Evolutionary conservation across 2,113 vertebrate genomes (phyloP).

Genomic region (Gracilinanus agilis): DNA sequence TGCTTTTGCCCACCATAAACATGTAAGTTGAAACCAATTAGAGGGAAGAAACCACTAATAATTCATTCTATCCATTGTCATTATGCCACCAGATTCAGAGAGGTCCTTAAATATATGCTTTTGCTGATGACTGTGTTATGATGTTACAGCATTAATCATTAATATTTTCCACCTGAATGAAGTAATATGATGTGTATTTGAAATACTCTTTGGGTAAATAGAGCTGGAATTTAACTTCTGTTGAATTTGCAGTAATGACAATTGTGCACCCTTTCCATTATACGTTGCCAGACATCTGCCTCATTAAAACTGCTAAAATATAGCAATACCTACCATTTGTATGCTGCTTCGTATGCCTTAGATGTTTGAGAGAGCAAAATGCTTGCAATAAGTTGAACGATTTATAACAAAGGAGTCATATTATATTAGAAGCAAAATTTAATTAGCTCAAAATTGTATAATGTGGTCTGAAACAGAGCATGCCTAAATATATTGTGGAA

Average conservation of each 20-base stretch:
- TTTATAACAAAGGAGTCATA: conserved; percentile 53
- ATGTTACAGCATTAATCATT: conserved; percentile 5
- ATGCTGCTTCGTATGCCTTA: conserved; percentile 52
- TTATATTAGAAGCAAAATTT: conserved; percentile 63
- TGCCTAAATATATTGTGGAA: conserved; percentile 61
- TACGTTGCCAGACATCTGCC: conserved; percentile 58
- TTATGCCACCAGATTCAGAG: not conserved
- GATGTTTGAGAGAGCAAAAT: conserved; percentile 68
- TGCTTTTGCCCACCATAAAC: not conserved
- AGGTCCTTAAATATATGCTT: conserved; percentile 9
- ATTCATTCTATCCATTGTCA: not conserved
- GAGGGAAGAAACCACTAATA: not conserved
- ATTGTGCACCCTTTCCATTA: conserved; percentile 58
- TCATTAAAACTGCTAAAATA: conserved; percentile 71
- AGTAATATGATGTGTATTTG: conserved; percentile 28
- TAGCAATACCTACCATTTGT: conserved; percentile 45
- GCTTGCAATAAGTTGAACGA: conserved; percentile 66
- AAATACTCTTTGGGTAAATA: conserved; percentile 49
- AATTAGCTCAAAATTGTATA: conserved; percentile 74
- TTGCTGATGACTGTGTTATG: conserved; percentile 33
- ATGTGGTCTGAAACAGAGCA: conserved; percentile 68
- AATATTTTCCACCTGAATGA: conserved; percentile 36
- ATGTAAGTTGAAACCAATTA: not conserved
- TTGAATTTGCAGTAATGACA: conserved; percentile 64
- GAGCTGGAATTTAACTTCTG: conserved; percentile 51